These are phyloP conservation scores for Prenolepis imparis DNA, from an alignment of 2,888 invertebrate genomes.

Conservation along the genomic window DNA sequence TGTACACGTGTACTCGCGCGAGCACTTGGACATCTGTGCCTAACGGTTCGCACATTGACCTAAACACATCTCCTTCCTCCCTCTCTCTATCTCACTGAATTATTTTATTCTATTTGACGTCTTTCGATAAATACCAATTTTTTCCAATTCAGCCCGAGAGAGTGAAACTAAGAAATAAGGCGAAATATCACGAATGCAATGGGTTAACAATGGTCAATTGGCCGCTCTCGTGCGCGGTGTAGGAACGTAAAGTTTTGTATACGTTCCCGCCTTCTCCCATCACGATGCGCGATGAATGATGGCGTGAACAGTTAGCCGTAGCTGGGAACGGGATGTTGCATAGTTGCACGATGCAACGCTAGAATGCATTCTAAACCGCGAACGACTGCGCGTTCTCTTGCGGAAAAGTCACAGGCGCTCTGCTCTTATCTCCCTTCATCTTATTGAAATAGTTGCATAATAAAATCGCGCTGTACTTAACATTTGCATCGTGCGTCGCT, in stretches of 20 bases:
- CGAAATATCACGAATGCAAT: neutral
- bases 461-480: conserved; percentile 24
- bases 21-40: neutral
- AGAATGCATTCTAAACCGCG: conserved; percentile 52
- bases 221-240: neutral
- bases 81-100: neutral
- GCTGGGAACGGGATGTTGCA: conserved; percentile 59
- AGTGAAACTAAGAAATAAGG: neutral
- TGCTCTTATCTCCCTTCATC: conserved; percentile 45
- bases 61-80: neutral
- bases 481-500: conserved; percentile 19
- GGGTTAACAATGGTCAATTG: neutral
- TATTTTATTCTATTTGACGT: neutral
- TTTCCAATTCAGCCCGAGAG: neutral
- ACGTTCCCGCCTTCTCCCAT: conserved; percentile 39
- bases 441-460: conserved; percentile 22
- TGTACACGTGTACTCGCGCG: neutral
- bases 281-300: conserved; percentile 42
- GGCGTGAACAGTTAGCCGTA: conserved; percentile 57
- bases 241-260: conserved; percentile 3
- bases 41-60: conserved; percentile 7
- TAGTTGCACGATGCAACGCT: conserved; percentile 55
- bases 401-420: conserved; percentile 51
- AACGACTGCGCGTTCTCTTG: conserved; percentile 39
- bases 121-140: neutral